Conservation (phyloP, 2,113 vertebrate species). For the Caretta caretta region DNA sequence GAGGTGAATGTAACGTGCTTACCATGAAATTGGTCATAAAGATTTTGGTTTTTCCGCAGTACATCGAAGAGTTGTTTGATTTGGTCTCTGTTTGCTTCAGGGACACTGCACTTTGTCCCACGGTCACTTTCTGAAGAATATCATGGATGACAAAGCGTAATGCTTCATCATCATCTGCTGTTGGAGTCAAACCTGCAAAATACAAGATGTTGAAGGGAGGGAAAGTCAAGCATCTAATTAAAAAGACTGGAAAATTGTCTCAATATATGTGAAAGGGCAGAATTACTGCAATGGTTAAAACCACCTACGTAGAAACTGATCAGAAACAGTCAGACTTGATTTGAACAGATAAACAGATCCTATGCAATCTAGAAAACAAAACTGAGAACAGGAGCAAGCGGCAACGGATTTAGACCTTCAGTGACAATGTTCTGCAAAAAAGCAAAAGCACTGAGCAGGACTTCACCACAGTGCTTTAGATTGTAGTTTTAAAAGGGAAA, state of each 20-base stretch:
- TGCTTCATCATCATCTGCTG: background rate
- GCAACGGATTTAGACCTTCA: background rate
- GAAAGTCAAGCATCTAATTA: background rate
- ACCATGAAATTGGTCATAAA: slow-evolving; percentile 91
- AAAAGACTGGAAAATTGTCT: background rate
- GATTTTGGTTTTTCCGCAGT: slow-evolving; percentile 93
- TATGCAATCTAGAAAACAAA: background rate
- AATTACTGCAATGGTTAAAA: background rate
- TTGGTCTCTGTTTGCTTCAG: slow-evolving; percentile 6
- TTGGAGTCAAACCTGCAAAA: slow-evolving; percentile 57
- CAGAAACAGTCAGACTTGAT: background rate
- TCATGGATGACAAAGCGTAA: slow-evolving; percentile 67
- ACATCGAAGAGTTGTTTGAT: slow-evolving; percentile 69
- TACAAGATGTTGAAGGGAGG: background rate
- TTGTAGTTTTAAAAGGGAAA: no score
- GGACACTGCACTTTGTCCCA: background rate
- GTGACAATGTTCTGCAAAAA: background rate
- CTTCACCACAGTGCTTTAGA: slow-evolving; percentile 5
- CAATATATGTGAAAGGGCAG: background rate
- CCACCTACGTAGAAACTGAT: background rate
- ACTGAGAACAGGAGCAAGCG: background rate
- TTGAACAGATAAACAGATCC: background rate
- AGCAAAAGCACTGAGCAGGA: background rate
- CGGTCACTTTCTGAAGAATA: slow-evolving; percentile 71
- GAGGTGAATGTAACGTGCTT: slow-evolving; percentile 22